These are phyloP conservation scores for Phalacrocorax carbo DNA, from an alignment of 2,113 vertebrate genomes.

Conservation along the genomic window DNA sequence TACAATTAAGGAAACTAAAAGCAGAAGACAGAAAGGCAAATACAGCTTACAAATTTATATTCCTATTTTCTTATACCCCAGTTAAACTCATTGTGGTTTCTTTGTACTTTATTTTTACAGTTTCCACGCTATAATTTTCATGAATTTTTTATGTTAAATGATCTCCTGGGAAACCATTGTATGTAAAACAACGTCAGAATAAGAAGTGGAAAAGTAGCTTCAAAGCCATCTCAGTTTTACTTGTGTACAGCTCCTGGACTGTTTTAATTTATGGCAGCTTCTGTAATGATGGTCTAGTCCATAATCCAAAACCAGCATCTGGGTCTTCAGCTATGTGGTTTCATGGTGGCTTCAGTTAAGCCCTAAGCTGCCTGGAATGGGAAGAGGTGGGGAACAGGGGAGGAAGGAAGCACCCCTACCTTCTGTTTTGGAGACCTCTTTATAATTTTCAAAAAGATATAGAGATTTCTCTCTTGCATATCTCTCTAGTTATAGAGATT, in stretches of 20 bases:
- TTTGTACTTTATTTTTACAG: background rate
- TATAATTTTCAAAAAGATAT: background rate
- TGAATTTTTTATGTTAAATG: background rate
- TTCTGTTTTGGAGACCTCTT: background rate
- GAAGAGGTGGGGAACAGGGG: background rate
- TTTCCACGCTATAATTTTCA: background rate
- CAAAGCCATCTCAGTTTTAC: background rate
- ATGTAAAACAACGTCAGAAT: background rate
- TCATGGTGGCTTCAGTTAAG: background rate
- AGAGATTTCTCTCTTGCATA: background rate
- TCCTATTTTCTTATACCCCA: background rate
- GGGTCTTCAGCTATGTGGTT: background rate
- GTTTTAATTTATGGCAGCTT: background rate
- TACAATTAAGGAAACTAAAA: background rate
- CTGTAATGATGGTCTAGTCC: background rate
- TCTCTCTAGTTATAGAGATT: background rate
- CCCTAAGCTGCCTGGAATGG: background rate
- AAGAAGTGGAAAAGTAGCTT: background rate
- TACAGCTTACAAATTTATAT: background rate
- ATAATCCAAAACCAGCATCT: background rate
- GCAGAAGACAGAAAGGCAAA: background rate
- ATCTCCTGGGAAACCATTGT: background rate
- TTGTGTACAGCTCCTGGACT: background rate
- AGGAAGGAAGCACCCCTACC: background rate
- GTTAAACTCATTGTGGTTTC: background rate